Base-by-base conservation (phyloP, 2,113 vertebrate genomes). In the Lates calcarifer region DNA sequence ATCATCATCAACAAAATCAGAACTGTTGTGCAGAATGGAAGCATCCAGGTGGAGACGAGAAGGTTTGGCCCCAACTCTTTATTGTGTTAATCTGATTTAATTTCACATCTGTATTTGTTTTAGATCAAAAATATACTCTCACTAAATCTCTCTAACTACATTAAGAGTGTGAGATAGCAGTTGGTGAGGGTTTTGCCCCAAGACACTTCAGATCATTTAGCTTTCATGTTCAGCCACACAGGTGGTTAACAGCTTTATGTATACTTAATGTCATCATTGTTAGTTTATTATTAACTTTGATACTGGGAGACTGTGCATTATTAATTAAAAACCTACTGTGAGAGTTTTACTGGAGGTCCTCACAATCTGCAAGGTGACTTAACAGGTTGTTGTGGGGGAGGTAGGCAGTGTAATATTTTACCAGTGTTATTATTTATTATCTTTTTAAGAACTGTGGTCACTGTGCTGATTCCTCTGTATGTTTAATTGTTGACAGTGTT, bases 1-100 rank as follows among this genome's bases (percentile, higher is more conserved):
- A 91, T 95, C 55, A 70, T 63, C 11, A 77, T 95, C 41, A 94
- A 95, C 85, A 93, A 93, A 81, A 28, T 94, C 67, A 77, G 5
- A 13, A 94, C 94, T 0, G 60, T 92, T 7, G 10, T 95, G 73
- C 74, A 81, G 67, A 74, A 90, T 37, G 92, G 91, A 28, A 77
- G 17, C 17, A 35, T 95, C 41, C 35, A 1, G 35, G 92, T 95
- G 76, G 89, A 94, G 63, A 43, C 26, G 15, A 77, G 65, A 66
- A 94, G 90, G 95, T 95, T 33, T 35, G 79, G 0, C 6, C 3
- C 4, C 6, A 14, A 28, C n/a, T n/a, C n/a, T n/a, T n/a, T n/a
- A n/a, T 47, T 2, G 15, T 26, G 29, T n/a, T 5, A 51, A 45
- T 33, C 5, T 17, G 7, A 45, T 57, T 3, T n/a, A 22, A 41